Base-by-base conservation (phyloP, 2,888 invertebrate genomes). In the Salpingus planirostris region DNA sequence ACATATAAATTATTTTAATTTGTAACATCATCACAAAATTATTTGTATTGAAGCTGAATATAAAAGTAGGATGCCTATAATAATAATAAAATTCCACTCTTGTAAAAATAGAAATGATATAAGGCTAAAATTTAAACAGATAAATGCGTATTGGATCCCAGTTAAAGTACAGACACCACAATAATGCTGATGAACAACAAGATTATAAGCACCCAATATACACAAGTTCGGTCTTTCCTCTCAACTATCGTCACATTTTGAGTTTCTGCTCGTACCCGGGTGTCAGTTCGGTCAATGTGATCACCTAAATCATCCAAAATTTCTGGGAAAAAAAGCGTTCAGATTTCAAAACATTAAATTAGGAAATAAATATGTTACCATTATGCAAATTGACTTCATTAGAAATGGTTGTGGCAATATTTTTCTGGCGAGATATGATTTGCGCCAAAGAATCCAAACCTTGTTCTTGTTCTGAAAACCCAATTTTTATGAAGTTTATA, bases 321-420 rank as follows among this genome's bases (percentile, higher is more conserved):
- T 34, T 38, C 38, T 34, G 14, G 8, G 32, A 32, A 12, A 15
- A 33, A 11, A 8, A 26, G 11, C 5, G 13, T 5, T 26, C 13
- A 7, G 13, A 26, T 13, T 26, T 7, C 21, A 11, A 3, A 5
- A 28, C 25, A 18, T 27, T 31, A 23, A 15, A 36, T 33, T 24
- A 37, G 33, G 24, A 24, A 39, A 32, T 21, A 24, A 32, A 40
- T n/a, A n/a, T n/a, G n/a, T 7, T 60, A 84, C 84, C 84, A 68
- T 85, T 83, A 52, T 88, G 87, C 43, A 74, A 64, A 50, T 80
- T 80, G 1, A 87, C 83, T 67, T 88, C 88, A 50, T 69, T 71
- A 7, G 78, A 77, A 45, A 89, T 79, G 27, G 76, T 78, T 26
- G 76, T 64, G 4, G 86, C 86, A 51, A 88, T 75, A 47, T 78